Conservation (phyloP, 2,113 vertebrate genomes). For the Neodontobutis hainanensis region DNA sequence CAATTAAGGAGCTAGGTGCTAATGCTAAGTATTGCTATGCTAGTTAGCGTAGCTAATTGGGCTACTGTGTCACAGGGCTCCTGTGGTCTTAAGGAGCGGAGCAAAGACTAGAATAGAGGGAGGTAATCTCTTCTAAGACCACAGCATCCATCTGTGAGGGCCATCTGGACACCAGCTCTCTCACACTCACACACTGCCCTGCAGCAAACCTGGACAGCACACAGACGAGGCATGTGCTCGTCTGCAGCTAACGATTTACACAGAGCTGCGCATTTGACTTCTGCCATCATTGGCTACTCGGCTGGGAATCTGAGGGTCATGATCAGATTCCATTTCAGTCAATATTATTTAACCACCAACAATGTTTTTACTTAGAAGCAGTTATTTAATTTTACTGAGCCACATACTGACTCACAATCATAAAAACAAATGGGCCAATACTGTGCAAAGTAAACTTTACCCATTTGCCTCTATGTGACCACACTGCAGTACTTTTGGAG, state of each 20-base stretch:
- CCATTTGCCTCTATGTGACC: too few species aligned
- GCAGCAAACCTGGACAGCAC: conserved; percentile 28
- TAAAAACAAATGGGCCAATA: too few species aligned
- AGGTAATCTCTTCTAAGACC: conserved; percentile 85
- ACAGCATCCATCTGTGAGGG: conserved; percentile 82
- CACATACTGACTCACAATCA: too few species aligned
- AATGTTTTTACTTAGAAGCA: too few species aligned
- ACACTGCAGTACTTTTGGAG: too few species aligned
- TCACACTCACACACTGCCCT: conserved; percentile 19
- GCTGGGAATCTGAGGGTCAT: background rate
- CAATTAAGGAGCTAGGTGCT: background rate
- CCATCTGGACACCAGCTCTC: conserved; percentile 77
- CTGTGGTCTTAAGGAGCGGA: conserved; percentile 68
- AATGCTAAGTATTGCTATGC: conserved; percentile 37
- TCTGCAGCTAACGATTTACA: conserved; percentile 34
- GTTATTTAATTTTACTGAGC: too few species aligned
- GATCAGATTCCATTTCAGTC: background rate
- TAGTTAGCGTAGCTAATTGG: conserved; percentile 61
- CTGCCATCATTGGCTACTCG: conserved; percentile 26
- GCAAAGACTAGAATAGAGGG: conserved; percentile 70
- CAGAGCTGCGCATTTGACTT: conserved; percentile 35
- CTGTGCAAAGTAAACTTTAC: too few species aligned
- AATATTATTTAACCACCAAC: too few species aligned
- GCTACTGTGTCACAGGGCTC: conserved; percentile 68
- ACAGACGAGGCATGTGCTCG: conserved; percentile 34